phyloP scores from a whole-genome alignment of 2,113 vertebrate species.

The Anarhynchus alexandrinus region DNA sequence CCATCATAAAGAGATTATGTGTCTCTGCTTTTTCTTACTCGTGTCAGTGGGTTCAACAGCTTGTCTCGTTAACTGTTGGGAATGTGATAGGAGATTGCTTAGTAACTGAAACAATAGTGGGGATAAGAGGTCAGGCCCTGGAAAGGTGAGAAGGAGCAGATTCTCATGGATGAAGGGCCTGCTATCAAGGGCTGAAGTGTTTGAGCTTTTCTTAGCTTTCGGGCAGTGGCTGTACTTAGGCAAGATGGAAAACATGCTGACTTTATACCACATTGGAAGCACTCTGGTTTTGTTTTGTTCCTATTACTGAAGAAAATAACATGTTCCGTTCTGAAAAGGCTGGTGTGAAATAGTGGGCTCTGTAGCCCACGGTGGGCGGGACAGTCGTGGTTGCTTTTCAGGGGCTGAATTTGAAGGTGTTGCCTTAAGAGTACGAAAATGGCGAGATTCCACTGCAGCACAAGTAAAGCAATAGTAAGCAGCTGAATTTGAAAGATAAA shows the following conservation, averaged over 20 bases:
- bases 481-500: neutral
- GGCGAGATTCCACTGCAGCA: neutral
- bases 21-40: neutral
- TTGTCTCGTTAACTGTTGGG: neutral
- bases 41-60: neutral
- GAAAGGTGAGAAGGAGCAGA: neutral
- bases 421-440: neutral
- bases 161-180: neutral
- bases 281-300: neutral
- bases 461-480: neutral
- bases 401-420: neutral
- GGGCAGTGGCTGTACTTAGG: neutral
- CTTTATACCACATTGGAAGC: neutral
- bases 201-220: neutral
- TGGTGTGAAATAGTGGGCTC: neutral
- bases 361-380: neutral
- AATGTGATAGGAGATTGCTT: neutral
- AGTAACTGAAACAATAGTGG: neutral
- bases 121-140: neutral
- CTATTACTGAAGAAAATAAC: neutral
- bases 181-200: neutral
- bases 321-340: neutral
- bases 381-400: neutral
- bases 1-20: neutral
- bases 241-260: neutral